Conservation (phyloP, 2,888 invertebrate species). For the Melolontha melolontha region DNA sequence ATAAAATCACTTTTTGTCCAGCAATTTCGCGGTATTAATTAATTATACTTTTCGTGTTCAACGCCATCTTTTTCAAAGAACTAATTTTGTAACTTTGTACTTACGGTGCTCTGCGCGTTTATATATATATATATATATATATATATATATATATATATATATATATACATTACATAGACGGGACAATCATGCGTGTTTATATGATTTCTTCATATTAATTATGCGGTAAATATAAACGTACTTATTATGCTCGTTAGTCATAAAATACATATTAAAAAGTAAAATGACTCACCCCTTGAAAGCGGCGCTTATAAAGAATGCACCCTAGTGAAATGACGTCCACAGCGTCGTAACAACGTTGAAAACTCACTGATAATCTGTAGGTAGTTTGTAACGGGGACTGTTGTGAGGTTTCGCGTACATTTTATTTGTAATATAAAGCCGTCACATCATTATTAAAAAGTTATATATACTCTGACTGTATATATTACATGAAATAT, state of each 20-base stretch:
- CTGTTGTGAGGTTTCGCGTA: constrained; percentile 52
- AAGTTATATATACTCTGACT: background rate
- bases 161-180: no score
- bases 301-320: constrained; percentile 38
- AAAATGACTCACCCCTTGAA: constrained; percentile 51
- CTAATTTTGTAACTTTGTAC: background rate
- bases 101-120: background rate
- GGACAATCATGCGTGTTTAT: constrained; percentile 21
- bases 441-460: constrained; percentile 37
- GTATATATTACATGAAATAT: constrained; percentile 16
- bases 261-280: constrained; percentile 51
- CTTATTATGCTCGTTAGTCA: constrained; percentile 42
- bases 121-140: no score
- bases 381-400: constrained; percentile 24
- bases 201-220: constrained; percentile 26
- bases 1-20: no score
- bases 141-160: no score
- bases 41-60: no score
- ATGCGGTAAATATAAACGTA: constrained; percentile 30
- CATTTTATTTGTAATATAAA: constrained; percentile 50
- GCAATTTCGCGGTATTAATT: no score
- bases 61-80: background rate
- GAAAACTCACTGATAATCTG: constrained; percentile 24
- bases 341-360: constrained; percentile 5
- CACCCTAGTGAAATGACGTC: constrained; percentile 31